phyloP scores from a whole-genome alignment of 2,888 invertebrate species.

The Nemoura dubitans region DNA sequence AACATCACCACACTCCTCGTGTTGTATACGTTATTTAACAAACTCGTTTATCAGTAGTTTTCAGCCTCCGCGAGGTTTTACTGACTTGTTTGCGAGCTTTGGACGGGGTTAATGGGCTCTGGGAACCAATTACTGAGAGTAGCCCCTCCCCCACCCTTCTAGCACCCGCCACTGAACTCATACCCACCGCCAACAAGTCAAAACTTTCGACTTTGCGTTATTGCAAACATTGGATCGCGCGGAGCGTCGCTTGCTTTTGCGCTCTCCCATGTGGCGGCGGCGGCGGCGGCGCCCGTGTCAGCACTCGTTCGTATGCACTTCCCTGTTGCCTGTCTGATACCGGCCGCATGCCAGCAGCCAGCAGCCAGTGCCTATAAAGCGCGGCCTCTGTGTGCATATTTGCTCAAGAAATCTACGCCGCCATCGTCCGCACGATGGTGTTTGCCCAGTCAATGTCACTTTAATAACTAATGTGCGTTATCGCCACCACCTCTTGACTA shows the following conservation, averaged over 20 bases:
- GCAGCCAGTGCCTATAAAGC: neutral
- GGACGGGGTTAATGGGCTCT: conserved; percentile 27
- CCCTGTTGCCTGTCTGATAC: conserved; percentile 2
- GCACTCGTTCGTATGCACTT: neutral
- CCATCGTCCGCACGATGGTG: neutral
- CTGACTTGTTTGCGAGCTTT: conserved; percentile 4
- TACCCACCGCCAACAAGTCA: conserved; percentile 13
- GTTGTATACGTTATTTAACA: conserved; percentile 23
- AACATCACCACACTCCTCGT: neutral
- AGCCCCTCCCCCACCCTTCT: neutral
- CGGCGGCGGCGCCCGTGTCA: neutral
- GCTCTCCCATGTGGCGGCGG: neutral
- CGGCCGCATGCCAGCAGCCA: neutral
- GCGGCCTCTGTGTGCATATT: neutral
- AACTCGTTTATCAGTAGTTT: conserved; percentile 33
- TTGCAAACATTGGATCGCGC: neutral
- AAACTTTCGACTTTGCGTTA: conserved; percentile 23
- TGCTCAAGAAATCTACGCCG: neutral
- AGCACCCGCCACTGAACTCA: neutral
- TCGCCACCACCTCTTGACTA: neutral
- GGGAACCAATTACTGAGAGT: conserved; percentile 36
- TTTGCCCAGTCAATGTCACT: neutral
- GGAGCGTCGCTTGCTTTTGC: neutral
- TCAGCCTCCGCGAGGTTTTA: conserved; percentile 14
- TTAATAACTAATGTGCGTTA: neutral